Evolutionary conservation across 2,888 invertebrate genomes (phyloP), one percentile per base, ranked within the genome.

Genomic region (Polylopha cassiicola): DNA sequence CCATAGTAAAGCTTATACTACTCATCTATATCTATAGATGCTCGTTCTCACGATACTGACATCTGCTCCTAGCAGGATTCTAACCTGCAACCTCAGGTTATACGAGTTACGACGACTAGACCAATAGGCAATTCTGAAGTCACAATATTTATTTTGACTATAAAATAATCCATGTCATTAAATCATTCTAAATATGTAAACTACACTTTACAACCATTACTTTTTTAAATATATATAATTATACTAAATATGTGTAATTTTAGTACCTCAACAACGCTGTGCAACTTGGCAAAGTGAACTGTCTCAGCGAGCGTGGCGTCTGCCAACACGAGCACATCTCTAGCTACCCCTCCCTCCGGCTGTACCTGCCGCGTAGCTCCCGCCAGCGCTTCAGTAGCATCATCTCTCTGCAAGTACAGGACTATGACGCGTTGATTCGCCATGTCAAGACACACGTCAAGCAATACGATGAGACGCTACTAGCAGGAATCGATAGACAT

Each of bases 211-310:
- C 14, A 6, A 5, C 6, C 8, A n/a, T 27, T 27, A 14, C 13
- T 27, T 13, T 2, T 10, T 6, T 22, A 5, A 22, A 22, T 4
- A 22, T 6, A 24, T 9, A 13, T 10, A 6, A 13, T 11, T 9
- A 2, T n/a, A 14, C 8, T 13, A 26, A 26, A 5, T 3, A 7
- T 3, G n/a, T 15, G 8, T 9, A 3, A 27, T 8, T n/a, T 10
- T 13, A 85, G 86, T 46, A 64, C 8, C 60, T 86, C 2, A 65
- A 71, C 54, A 67, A 73, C 44, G 67, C 68, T 1, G 69, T 84
- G 0, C 61, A 77, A 10, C 65, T 78, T 4, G 86, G 81, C 32
- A 76, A 71, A 62, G 86, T 86, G 44, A 78, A 86, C 57, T 86
- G 86, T 53, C 42, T 80, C 3, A 59, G 58, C 3, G 82, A 85